Conservation (phyloP, 1,140 invertebrate species). For the Antheraea pernyi region DNA sequence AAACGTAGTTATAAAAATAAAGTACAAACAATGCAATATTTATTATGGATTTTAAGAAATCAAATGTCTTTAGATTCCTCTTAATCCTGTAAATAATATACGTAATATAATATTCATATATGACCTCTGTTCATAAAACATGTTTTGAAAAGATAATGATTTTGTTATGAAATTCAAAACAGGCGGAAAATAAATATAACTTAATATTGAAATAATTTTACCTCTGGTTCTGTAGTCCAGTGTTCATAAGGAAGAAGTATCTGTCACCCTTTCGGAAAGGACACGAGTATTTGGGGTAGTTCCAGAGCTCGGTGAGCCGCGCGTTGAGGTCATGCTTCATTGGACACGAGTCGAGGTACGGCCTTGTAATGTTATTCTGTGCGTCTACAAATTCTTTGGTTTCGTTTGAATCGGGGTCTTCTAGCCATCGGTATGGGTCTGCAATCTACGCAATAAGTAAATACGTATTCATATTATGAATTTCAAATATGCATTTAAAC, state of each 20-base stretch:
- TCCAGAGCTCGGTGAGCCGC: constrained; percentile 94
- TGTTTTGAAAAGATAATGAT: too few relatives aligned
- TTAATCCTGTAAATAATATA: too few relatives aligned
- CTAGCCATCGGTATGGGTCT: constrained; percentile 98
- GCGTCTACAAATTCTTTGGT: constrained; percentile 95
- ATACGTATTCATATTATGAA: too few relatives aligned
- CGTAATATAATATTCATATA: too few relatives aligned
- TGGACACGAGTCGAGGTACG: constrained; percentile 90
- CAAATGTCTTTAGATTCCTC: too few relatives aligned
- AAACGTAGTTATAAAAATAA: too few relatives aligned
- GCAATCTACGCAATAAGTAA: constrained; percentile 80
- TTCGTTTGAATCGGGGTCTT: constrained; percentile 96
- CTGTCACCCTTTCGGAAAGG: constrained; percentile 90
- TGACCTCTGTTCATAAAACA: too few relatives aligned
- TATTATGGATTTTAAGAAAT: too few relatives aligned
- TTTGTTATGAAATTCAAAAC: too few relatives aligned
- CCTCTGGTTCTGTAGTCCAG: constrained; percentile 98
- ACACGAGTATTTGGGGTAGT: constrained; percentile 97
- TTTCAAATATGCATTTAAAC: too few relatives aligned
- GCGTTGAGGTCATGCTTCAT: constrained; percentile 86
- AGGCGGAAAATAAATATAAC: too few relatives aligned
- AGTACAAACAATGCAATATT: too few relatives aligned
- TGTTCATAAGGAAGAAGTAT: constrained; percentile 97
- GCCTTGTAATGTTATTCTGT: constrained; percentile 93
- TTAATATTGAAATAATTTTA: constrained; percentile 51